phyloP scores from a whole-genome alignment of 2,797 vertebrate genomes.

The Otolemur crassicaudatus region DNA sequence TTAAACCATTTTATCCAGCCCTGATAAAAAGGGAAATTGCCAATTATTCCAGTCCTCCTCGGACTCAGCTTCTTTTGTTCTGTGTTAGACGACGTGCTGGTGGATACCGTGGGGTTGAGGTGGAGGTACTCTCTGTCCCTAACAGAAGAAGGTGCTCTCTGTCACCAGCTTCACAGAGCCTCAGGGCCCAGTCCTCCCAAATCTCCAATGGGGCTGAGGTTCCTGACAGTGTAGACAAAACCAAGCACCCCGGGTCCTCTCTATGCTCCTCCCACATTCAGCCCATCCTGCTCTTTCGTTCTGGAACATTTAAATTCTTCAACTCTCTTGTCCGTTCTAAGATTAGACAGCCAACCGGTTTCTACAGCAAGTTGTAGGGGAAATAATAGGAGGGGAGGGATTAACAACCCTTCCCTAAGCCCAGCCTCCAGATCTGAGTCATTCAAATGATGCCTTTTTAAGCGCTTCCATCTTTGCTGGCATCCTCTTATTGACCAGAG shows the following conservation, averaged over 20 bases:
- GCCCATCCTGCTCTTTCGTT: background rate
- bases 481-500: conserved; percentile 33
- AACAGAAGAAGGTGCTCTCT: background rate
- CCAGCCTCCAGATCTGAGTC: conserved; percentile 1
- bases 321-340: background rate
- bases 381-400: background rate
- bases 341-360: background rate
- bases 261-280: background rate
- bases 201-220: background rate
- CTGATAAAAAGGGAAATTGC: background rate
- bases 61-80: no score
- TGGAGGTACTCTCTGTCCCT: no score
- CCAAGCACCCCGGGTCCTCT: background rate
- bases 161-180: accelerated
- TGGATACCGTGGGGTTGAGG: accelerated
- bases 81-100: background rate
- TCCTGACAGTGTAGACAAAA: background rate
- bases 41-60: background rate
- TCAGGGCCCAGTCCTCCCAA: background rate
- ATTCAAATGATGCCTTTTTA: conserved; percentile 61
- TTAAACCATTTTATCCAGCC: background rate
- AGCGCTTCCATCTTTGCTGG: conserved; percentile 54
- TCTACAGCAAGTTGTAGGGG: background rate
- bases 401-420: background rate
- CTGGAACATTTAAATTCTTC: background rate